Evolutionary conservation across 2,113 vertebrate species (phyloP), one percentile per base, ranked within the genome.

Genomic region (Rhinolophus sinicus): DNA sequence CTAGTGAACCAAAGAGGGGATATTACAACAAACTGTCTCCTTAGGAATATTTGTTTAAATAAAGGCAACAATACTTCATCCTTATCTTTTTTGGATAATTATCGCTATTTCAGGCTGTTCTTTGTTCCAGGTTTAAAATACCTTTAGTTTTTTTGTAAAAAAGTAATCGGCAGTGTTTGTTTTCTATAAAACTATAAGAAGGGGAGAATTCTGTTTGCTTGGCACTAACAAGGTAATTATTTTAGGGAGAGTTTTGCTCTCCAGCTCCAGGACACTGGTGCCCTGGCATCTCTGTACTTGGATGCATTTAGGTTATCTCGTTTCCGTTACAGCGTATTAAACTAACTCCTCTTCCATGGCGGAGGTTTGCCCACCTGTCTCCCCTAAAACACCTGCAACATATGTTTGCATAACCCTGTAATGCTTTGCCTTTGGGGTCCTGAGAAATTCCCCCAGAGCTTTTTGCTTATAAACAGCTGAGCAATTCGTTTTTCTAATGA

Each of bases 401-500:
- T 98, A 99, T 98, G 98, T 98, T 98, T 98, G 97, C 95, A 96
- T 98, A 98, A 98, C 98, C 98, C 98, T 98, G 97, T 97, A 98
- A 98, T 96, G 97, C 98, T 98, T 97, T 98, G 98, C 98, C 98
- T 97, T 98, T 99, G 97, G 98, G 98, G 98, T 97, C 98, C 97
- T 95, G 58, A 98, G 98, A 98, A 98, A 98, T 98, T 98, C 98
- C 98, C 98, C 98, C 90, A 97, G 98, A 98, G 98, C 97, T 98
- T 98, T 98, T 98, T 98, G 96, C 97, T 98, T 98, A 98, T 98
- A 98, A 99, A 98, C 98, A 99, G 98, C 98, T 98, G 98, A 98
- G 98, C 98, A 98, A 98, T 99, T 98, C 98, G 88, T 98, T 98
- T 98, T 98, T 98, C 98, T 99, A 98, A 98, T 98, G 98, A 98